Conservation (phyloP, 2,888 invertebrate genomes). For the Melieria picta region DNA sequence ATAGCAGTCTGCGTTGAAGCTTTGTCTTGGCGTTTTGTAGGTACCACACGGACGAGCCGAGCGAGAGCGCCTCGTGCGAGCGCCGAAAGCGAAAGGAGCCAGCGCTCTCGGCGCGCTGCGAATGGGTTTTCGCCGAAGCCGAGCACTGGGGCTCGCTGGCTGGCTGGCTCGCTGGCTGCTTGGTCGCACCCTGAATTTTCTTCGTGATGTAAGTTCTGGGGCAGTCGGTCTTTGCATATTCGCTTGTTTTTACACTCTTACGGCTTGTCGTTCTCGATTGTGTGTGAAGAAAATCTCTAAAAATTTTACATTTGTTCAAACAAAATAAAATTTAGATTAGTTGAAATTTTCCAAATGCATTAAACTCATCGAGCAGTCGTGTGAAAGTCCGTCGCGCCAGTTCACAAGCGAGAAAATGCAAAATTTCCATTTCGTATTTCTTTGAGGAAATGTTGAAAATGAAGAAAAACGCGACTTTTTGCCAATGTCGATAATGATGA, state of each 20-base stretch:
- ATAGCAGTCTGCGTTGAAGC: slow-evolving; percentile 21
- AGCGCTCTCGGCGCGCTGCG: slow-evolving; percentile 3
- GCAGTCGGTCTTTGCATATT: slow-evolving; percentile 62
- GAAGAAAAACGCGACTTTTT: slow-evolving; percentile 1
- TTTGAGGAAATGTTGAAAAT: not conserved
- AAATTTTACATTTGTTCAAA: slow-evolving; percentile 16
- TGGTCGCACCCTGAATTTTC: slow-evolving; percentile 63
- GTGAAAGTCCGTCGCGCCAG: too few relatives aligned
- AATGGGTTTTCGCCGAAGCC: not conserved
- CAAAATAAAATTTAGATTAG: too few relatives aligned
- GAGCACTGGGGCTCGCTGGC: too few relatives aligned
- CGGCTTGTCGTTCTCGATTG: slow-evolving; percentile 43
- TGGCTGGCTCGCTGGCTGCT: not conserved
- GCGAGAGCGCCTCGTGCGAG: not conserved
- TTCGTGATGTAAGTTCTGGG: slow-evolving; percentile 64
- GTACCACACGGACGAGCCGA: not conserved
- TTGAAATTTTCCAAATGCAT: too few relatives aligned
- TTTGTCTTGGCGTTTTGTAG: slow-evolving; percentile 16
- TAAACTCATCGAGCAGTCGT: too few relatives aligned
- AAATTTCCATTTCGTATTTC: not conserved
- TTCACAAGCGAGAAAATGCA: too few relatives aligned
- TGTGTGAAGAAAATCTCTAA: slow-evolving; percentile 38
- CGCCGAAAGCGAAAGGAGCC: not conserved
- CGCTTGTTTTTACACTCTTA: slow-evolving; percentile 53
- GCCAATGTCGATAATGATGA: not conserved